Percentiles rank a stretch among this genome's conserved stretches.
Evolutionary conservation across 2,888 invertebrate species (phyloP).

Genomic region (Tortrix viridana): DNA sequence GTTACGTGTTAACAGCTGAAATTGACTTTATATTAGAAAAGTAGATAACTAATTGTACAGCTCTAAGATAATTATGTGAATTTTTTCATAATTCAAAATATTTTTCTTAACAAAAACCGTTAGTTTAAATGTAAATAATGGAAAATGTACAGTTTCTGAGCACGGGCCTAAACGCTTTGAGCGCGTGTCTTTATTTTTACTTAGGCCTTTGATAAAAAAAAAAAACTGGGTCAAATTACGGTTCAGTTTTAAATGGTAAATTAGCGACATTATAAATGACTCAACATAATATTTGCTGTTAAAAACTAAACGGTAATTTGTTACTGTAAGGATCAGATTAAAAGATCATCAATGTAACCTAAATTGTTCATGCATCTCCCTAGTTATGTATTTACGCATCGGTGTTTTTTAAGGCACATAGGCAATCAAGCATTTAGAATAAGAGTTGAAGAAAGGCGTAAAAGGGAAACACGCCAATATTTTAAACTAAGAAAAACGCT

Average conservation of each 20-base stretch:
- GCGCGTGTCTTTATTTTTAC: slow-evolving; percentile 27
- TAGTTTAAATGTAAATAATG: slow-evolving; percentile 59
- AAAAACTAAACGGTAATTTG: background rate
- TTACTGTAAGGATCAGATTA: slow-evolving; percentile 5
- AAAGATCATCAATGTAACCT: slow-evolving; percentile 2
- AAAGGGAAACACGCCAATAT: slow-evolving; percentile 2
- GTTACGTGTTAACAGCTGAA: slow-evolving; percentile 47
- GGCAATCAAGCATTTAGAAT: slow-evolving; percentile 16
- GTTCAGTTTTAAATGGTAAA: slow-evolving; percentile 8
- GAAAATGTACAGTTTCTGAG: slow-evolving; percentile 55
- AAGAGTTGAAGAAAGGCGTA: slow-evolving; percentile 20
- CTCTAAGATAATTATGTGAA: slow-evolving; percentile 47
- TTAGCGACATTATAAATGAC: background rate
- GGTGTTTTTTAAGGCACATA: slow-evolving; percentile 20
- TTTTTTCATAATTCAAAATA: slow-evolving; percentile 57
- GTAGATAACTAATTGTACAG: slow-evolving; percentile 60
- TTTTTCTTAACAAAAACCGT: slow-evolving; percentile 62
- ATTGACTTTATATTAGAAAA: slow-evolving; percentile 43
- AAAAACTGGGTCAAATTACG: too few species aligned
- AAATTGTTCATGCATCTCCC: slow-evolving; percentile 15
- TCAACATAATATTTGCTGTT: background rate
- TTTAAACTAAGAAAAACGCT: slow-evolving; percentile 7
- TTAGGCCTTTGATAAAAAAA: too few species aligned
- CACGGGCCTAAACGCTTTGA: slow-evolving; percentile 34
- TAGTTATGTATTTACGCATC: slow-evolving; percentile 14